Percentiles rank a stretch among this genome's conserved stretches.
These are phyloP conservation scores for Tinamus guttatus DNA, from an alignment of 2,113 vertebrate species.

Conservation along the genomic window DNA sequence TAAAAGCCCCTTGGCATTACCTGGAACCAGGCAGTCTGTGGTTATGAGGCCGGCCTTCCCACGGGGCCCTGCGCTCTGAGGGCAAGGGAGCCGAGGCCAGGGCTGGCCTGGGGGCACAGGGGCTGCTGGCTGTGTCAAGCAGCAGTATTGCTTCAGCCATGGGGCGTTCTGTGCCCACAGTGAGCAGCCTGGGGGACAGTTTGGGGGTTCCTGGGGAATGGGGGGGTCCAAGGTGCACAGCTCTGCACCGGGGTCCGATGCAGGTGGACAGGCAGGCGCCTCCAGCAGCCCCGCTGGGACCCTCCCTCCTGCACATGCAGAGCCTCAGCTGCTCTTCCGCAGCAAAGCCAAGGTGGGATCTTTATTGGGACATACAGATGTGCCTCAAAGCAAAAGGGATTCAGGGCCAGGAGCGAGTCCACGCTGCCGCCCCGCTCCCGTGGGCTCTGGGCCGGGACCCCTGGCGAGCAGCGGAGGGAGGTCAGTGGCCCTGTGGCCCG, in stretches of 20 bases:
- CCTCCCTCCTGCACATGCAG: background rate
- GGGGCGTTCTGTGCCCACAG: background rate
- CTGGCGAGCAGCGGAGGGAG: too few relatives aligned
- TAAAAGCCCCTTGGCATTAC: constrained; percentile 57
- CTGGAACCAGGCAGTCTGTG: background rate
- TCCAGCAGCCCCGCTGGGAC: too few relatives aligned
- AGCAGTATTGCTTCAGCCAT: rapidly evolving
- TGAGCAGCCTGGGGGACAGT: background rate
- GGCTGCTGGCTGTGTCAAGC: background rate
- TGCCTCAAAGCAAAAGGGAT: background rate
- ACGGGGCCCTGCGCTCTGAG: rapidly evolving
- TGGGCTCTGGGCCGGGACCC: rapidly evolving
- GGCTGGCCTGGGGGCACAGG: rapidly evolving
- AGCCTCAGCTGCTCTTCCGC: rapidly evolving
- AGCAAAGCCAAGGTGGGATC: background rate
- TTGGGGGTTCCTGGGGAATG: background rate
- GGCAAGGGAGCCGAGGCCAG: rapidly evolving
- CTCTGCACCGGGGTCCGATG: too few relatives aligned
- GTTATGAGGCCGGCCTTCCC: background rate
- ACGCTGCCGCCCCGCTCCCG: too few relatives aligned
- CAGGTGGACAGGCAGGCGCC: background rate
- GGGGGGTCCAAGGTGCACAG: too few relatives aligned
- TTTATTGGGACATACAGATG: background rate
- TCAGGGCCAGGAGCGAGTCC: too few relatives aligned
- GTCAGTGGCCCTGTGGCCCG: rapidly evolving